phyloP scores from a whole-genome alignment of 23 tunicate genomes.

The Diplosoma virens region DNA sequence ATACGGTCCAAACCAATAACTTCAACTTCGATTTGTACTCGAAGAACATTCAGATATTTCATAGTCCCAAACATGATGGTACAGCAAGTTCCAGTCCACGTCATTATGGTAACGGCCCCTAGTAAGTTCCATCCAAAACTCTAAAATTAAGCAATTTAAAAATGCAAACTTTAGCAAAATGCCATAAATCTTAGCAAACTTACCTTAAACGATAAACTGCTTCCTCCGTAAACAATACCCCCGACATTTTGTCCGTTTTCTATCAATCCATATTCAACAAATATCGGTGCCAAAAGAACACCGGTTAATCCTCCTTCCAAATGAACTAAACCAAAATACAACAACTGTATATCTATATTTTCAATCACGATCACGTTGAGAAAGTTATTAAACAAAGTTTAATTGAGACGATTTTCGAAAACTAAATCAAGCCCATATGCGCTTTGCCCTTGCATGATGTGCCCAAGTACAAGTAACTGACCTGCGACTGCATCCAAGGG shows the following conservation, averaged over 20 bases:
- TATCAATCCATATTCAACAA: conserved; percentile 39
- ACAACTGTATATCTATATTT: too few relatives aligned
- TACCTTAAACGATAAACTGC: conserved; percentile 38
- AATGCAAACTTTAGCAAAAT: too few relatives aligned
- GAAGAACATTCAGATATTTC: conserved; percentile 37
- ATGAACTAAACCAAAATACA: conserved; percentile 56
- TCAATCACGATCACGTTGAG: too few relatives aligned
- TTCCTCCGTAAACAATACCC: conserved; percentile 50
- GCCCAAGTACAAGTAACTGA: too few relatives aligned
- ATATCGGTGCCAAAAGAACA: conserved; percentile 50
- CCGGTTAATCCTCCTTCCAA: conserved; percentile 74
- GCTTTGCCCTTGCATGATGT: too few relatives aligned
- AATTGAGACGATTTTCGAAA: too few relatives aligned
- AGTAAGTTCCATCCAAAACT: conserved; percentile 69
- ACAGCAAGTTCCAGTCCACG: conserved; percentile 56
- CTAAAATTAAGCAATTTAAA: too few relatives aligned
- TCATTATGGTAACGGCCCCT: conserved; percentile 45
- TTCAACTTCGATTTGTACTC: conserved; percentile 59
- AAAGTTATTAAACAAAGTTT: too few relatives aligned
- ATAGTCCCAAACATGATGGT: conserved; percentile 42
- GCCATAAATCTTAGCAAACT: too few relatives aligned
- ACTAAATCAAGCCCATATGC: too few relatives aligned
- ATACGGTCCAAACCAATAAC: conserved; percentile 52
- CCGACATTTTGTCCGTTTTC: conserved; percentile 46
- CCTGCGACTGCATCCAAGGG: conserved; percentile 87